These are phyloP conservation scores for Manis crassicaudata DNA, from an alignment of 2,797 vertebrate species.

Conservation along the genomic window DNA sequence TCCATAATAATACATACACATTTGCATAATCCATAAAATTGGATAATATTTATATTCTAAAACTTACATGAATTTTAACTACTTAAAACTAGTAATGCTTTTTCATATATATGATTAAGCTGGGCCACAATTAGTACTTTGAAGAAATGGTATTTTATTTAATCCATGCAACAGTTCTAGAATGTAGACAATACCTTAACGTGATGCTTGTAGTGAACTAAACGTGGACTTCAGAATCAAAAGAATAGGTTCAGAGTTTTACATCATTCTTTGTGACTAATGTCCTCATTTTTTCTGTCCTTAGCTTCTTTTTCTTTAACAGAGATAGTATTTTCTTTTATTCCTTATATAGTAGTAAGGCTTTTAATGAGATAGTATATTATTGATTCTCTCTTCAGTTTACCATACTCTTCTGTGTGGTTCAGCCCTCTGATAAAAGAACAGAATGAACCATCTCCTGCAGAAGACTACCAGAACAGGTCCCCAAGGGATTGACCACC, in stretches of 20 bases:
- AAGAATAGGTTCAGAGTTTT: conserved; percentile 28
- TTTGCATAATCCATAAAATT: no score
- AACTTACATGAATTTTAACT: neutral
- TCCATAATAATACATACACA: neutral
- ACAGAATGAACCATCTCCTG: neutral
- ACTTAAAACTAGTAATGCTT: conserved; percentile 1
- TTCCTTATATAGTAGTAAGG: neutral
- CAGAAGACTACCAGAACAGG: neutral
- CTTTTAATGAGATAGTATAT: neutral
- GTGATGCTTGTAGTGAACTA: neutral
- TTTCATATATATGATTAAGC: neutral
- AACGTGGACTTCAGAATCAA: conserved; percentile 19
- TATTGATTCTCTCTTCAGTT: neutral
- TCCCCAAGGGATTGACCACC: neutral
- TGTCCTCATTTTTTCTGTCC: neutral
- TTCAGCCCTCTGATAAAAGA: neutral
- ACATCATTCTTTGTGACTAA: neutral
- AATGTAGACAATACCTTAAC: neutral
- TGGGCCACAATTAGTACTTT: neutral
- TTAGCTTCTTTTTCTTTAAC: neutral
- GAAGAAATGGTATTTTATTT: neutral
- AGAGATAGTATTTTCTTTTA: conserved; percentile 14
- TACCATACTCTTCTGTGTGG: neutral
- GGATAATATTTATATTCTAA: neutral
- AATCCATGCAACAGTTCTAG: neutral